These are phyloP conservation scores for Temnothorax nylanderi DNA, from an alignment of 1,140 invertebrate species.

Conservation along the genomic window DNA sequence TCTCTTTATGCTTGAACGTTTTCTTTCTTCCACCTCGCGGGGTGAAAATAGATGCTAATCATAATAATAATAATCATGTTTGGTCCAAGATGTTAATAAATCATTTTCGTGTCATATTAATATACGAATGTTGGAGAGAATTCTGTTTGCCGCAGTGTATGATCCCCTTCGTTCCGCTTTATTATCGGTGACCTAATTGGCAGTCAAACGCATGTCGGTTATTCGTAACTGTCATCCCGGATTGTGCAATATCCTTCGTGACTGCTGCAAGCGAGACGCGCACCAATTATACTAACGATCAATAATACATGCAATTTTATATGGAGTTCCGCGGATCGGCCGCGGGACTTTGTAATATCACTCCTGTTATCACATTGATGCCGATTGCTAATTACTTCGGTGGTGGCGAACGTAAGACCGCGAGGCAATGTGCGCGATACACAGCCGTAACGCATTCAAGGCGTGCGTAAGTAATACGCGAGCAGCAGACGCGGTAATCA, in stretches of 20 bases:
- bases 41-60: not conserved
- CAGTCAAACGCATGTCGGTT: conserved; percentile 15
- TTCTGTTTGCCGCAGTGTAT: not conserved
- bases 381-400: conserved; percentile 25
- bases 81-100: conserved; percentile 1
- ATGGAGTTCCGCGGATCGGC: not conserved
- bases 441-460: not conserved
- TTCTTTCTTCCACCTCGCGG: not conserved
- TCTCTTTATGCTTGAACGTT: not conserved
- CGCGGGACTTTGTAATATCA: not conserved
- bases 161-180: not conserved
- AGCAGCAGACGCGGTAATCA: conserved; percentile 52
- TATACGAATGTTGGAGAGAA: not conserved
- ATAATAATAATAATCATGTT: not conserved
- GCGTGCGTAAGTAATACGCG: conserved; percentile 43
- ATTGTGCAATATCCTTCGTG: conserved; percentile 2
- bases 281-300: conserved; percentile 40
- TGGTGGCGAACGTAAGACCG: not conserved
- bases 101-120: not conserved
- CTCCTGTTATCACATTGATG: not conserved
- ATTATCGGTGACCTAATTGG: conserved; percentile 32
- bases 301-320: conserved; percentile 28
- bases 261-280: not conserved
- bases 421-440: not conserved
- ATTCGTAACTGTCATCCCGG: not conserved